Evolutionary conservation across 2,888 invertebrate genomes (phyloP), one percentile per base, ranked within the genome.

Genomic region (Platerodrilus igneus): DNA sequence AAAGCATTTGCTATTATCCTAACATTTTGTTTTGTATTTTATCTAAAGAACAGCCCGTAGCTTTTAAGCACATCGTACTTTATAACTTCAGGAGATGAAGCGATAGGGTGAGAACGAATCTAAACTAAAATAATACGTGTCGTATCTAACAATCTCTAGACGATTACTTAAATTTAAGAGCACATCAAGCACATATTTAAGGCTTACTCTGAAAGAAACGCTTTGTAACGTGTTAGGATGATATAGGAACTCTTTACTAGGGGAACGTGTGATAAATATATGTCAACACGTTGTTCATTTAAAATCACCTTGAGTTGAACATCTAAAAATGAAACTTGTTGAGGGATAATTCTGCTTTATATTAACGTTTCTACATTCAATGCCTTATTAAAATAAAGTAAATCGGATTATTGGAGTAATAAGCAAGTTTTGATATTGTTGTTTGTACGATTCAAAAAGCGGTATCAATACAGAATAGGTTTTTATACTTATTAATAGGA

Each of bases 241-340:
- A 44, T 38, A 44, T 47, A 50, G 44, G 33, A 39, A 42, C 48
- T 40, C 27, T 47, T 51, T 45, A 41, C 37, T 33, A 34, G 39
- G 27, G 37, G 43, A 35, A 29, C 34, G 46, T 45, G 46, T 48
- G 47, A 51, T 48, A 50, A 51, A 51, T 47, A 43, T 47, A 43
- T 45, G 51, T 51, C 50, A 51, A 51, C 51, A 51, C 43, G 48
- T 41, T 47, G 42, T 46, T 50, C 44, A 40, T 50, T 50, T 48
- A 20, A 39, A 32, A 31, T 28, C 30, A 31, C 33, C 32, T 41
- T 14, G 35, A 23, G 22, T 20, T 25, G 13, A 21, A 28, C 35
- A 16, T 28, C 30, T 13, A 30, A 21, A 32, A 37, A 21, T 13
- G 20, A 17, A n/a, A 8, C n/a, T n/a, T n/a, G n/a, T n/a, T n/a